Percentiles rank a stretch among this genome's conserved stretches.
phyloP scores from a whole-genome alignment of 2,113 vertebrate genomes.

The Chelonoidis abingdonii region DNA sequence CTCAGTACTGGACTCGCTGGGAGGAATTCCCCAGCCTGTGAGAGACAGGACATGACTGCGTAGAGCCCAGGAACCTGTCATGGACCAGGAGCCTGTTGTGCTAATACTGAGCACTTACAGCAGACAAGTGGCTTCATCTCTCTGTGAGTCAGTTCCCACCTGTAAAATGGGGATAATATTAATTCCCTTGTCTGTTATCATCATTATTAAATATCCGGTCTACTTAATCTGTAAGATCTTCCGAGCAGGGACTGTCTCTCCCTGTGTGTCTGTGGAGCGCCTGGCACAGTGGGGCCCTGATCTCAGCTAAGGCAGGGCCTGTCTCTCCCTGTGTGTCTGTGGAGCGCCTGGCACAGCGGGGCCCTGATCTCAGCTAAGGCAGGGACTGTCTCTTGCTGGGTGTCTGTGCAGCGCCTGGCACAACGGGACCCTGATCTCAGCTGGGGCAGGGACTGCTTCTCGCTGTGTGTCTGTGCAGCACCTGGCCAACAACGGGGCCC shows the following conservation, averaged over 20 bases:
- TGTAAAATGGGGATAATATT: not conserved
- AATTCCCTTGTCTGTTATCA: not conserved
- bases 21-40: no score
- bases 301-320: not conserved
- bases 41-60: no score
- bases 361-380: not conserved
- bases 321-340: not conserved
- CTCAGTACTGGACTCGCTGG: no score
- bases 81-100: not conserved
- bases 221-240: not conserved
- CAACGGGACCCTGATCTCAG: not conserved
- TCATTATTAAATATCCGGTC: not conserved
- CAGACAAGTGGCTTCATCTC: not conserved
- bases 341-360: not conserved
- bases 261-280: not conserved
- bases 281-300: not conserved
- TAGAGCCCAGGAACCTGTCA: no score
- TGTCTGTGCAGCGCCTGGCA: no score
- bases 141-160: not conserved
- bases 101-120: not conserved
- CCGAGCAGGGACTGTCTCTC: not conserved
- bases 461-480: no score
- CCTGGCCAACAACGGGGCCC: no score
- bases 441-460: not conserved
- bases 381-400: no score